Evolutionary conservation across 2,797 vertebrate species (phyloP), one percentile per base, ranked within the genome.

Genomic region (Ispidina picta): DNA sequence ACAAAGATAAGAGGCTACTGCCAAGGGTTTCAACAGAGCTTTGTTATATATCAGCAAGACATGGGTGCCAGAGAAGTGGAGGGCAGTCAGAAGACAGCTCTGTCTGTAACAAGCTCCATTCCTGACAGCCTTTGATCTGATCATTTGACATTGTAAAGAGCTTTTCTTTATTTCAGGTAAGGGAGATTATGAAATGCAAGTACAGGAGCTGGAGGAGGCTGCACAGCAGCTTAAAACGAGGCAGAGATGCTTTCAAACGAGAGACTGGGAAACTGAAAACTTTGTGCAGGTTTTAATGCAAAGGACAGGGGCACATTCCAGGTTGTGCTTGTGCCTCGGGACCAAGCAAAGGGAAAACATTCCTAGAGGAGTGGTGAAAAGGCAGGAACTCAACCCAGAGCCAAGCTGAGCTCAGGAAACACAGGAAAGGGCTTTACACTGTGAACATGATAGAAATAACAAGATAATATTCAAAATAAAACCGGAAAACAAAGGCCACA

Each of bases 111-210:
- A 88, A 88, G 29, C 86, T 75, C 83, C 62, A 28, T 64, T 93
- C 78, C 72, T 90, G 74, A 93, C 60, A 90, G 78, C 20, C 68
- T 90, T 88, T 70, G 91, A 73, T 83, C 74, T 31, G 64, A 68
- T 94, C 74, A 79, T 86, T 73, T 93, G 83, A 86, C 83, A 80
- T 90, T 92, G 88, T 94, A 82, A 92, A 90, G 71, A 84, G 93
- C 86, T 92, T 92, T 91, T 82, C 82, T 77, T 84, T 91, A 82
- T 82, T 93, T 83, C 74, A 88, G 92, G 60, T 88, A 82, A 4
- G 4, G 51, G 19, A 84, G 64, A 60, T 88, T 88, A 90, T 64
- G 62, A 88, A 91, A 90, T 51, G 54, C 46, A 94, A 92, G 84
- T 90, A 86, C 1, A 74, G 54, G 65, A 92, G 71, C 37, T 91